These are phyloP conservation scores for Dysmachus trigonus DNA, from an alignment of 2,888 invertebrate species.

Conservation along the genomic window DNA sequence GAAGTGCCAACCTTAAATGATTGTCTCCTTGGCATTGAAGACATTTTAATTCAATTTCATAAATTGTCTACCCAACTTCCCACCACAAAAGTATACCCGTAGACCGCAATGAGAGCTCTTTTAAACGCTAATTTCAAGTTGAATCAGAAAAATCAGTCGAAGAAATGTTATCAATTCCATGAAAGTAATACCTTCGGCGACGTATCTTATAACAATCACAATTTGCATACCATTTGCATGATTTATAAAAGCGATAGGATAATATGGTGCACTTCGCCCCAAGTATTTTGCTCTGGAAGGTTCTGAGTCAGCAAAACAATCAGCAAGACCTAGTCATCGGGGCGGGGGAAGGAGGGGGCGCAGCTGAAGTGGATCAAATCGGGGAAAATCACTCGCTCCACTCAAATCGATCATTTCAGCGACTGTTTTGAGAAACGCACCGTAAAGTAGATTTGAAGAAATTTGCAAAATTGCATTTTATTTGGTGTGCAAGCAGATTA, in stretches of 20 bases:
- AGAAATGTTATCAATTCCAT: background rate
- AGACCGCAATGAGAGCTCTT: background rate
- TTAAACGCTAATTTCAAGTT: background rate
- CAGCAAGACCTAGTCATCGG: background rate
- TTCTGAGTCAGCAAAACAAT: background rate
- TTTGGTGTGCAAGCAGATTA: background rate
- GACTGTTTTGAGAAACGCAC: background rate
- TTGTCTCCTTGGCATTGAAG: background rate
- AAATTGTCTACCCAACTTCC: background rate
- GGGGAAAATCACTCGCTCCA: background rate
- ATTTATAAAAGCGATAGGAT: background rate
- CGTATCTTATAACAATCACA: slow-evolving; percentile 7
- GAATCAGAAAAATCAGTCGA: background rate
- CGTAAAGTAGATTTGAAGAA: background rate
- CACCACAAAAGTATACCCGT: background rate
- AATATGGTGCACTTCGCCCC: background rate
- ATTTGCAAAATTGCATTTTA: background rate
- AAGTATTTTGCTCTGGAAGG: background rate
- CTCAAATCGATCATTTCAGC: background rate
- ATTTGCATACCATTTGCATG: slow-evolving; percentile 32
- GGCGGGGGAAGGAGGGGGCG: background rate
- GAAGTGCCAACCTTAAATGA: background rate
- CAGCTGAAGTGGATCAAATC: background rate
- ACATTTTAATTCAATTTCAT: background rate
- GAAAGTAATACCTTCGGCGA: slow-evolving; percentile 5